Conservation (phyloP, 2,113 vertebrate genomes). For the Sminthopsis crassicaudata region DNA sequence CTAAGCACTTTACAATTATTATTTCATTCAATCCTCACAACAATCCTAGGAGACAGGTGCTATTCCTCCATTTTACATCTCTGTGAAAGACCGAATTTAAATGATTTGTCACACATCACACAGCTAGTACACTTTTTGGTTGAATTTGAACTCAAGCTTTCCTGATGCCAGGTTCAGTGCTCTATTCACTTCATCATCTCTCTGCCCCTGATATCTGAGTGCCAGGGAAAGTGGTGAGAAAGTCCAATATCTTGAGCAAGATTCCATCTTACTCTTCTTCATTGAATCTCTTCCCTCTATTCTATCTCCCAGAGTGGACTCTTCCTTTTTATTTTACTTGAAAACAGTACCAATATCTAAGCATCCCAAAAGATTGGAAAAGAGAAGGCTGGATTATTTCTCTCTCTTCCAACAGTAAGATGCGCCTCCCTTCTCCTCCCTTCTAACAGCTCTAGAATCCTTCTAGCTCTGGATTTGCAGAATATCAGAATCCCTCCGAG, state of each 20-base stretch:
- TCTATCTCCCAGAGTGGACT: neutral
- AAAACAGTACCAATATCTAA: neutral
- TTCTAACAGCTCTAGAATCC: neutral
- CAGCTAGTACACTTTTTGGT: neutral
- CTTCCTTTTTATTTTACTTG: neutral
- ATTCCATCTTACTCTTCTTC: neutral
- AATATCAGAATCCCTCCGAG: neutral
- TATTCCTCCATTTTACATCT: neutral
- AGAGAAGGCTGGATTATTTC: neutral
- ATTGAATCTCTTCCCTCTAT: neutral
- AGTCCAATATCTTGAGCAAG: neutral
- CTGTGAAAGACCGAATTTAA: neutral
- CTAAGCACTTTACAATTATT: neutral
- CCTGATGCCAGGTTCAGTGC: neutral
- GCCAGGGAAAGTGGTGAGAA: neutral
- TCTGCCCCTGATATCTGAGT: neutral
- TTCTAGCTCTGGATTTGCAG: neutral
- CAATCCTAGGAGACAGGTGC: neutral
- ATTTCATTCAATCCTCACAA: neutral
- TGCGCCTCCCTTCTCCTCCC: neutral
- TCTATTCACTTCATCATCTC: neutral
- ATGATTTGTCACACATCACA: neutral
- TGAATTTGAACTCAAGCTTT: neutral
- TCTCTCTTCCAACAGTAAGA: neutral
- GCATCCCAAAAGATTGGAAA: neutral